Evolutionary conservation across 2,113 vertebrate species (phyloP), one percentile per base, ranked within the genome.

Genomic region (Stigmatopora argus): DNA sequence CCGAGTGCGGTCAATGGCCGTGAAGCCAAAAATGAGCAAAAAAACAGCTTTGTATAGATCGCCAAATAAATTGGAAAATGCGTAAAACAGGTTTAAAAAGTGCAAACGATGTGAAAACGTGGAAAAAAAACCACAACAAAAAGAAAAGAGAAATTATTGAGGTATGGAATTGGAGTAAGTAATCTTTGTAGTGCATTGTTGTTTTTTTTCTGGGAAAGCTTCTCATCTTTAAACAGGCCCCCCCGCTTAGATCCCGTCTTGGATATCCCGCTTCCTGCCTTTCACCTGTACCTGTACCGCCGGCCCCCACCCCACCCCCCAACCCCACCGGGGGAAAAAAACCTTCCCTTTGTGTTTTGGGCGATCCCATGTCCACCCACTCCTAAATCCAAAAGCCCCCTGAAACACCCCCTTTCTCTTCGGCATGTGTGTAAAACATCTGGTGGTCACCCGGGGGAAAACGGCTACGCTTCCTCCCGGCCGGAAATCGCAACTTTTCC

Each of bases 401-500:
- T n/a, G n/a, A n/a, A n/a, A n/a, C n/a, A 13, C 5, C 18, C 7
- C 11, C 21, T 10, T 5, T 35, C n/a, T 11, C 18, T 18, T 21
- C 38, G n/a, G 7, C 15, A 55, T 58, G 46, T 23, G 58, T 69
- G n/a, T 18, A 8, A 53, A 59, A 78, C 80, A 83, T 87, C 85
- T 85, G 83, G 72, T 74, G 51, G 15, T 73, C 1, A 76, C 79
- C 76, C 67, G 70, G 74, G 78, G 75, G 58, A 83, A 79, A 70
- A 64, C 34, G 48, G 62, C 26, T 68, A 65, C 19, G 59, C 66
- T 69, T 87, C 74, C 64, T 78, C 56, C 59, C 70, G 64, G 69
- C 53, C 49, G 56, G 19, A 45, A 31, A 44, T 61, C 19, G 9
- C 59, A 61, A 61, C 59, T 61, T 61, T 31, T 61, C 59, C 59